Evolutionary conservation across 2,888 invertebrate species (phyloP), one percentile per base, ranked within the genome.

Genomic region (Ochropleura leucogaster): DNA sequence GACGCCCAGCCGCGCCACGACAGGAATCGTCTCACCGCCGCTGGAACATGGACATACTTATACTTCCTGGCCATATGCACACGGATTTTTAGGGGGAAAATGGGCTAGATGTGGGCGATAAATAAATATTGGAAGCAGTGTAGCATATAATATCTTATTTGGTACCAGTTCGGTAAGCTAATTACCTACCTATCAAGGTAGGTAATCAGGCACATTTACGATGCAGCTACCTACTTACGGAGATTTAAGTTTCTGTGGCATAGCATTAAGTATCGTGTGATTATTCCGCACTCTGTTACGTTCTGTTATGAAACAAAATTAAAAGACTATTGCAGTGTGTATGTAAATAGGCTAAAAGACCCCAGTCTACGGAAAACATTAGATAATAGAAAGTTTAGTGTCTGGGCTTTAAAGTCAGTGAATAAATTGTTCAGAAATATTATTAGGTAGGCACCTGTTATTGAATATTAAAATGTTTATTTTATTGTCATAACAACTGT

Each of bases 1-100:
- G 86, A 77, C 85, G 92, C 81, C 92, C 94, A 93, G 74, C 95
- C 94, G 77, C 84, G 82, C 92, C 93, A 93, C 55, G 93, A 90
- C 85, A 95, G 85, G 83, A 90, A 86, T 16, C 87, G 79, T 0
- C 88, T 87, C 81, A 93, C 92, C 5, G 92, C 88, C 74, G 95
- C 95, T 95, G 92, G 14, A 68, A 59, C 7, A 65, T 59, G 46
- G 63, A 18, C 7, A 18, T 8, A 18, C 0, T 47, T 30, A 30
- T 30, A 30, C 1, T 30, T 30, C 30, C 30, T 30, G 30, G 30
- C 30, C 3, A 30, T 30, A 30, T 30, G 30, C 30, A 30, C 30
- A 30, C 30, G 30, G 30, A 30, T 30, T 30, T 30, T 30, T 30
- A 30, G 30, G 30, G 30, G 30, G 30, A 3, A 30, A 30, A 30